Percentiles rank a stretch among this genome's conserved stretches.
These are phyloP conservation scores for Eriosoma lanigerum DNA, from an alignment of 1,140 invertebrate genomes.

Conservation along the genomic window DNA sequence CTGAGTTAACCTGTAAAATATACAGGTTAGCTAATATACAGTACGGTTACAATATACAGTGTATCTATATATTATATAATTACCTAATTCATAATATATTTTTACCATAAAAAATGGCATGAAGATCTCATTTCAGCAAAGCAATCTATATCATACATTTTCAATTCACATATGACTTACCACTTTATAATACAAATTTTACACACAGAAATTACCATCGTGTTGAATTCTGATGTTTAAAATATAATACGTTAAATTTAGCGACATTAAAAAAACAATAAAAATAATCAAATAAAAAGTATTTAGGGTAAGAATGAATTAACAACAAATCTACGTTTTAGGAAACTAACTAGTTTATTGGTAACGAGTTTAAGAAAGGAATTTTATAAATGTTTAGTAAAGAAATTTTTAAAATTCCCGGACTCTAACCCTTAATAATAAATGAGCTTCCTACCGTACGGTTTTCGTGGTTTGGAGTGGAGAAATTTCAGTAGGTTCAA, in stretches of 20 bases:
- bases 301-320: neutral
- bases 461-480: neutral
- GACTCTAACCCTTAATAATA: neutral
- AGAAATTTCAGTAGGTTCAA: neutral
- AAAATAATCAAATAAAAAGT: too few relatives aligned
- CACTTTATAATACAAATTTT: conserved; percentile 16
- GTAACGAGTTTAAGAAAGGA: neutral
- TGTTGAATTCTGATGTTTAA: conserved; percentile 2
- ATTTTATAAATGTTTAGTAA: neutral
- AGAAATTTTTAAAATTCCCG: neutral
- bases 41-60: too few relatives aligned
- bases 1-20: too few relatives aligned
- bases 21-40: too few relatives aligned
- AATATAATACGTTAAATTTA: neutral
- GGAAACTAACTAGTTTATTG: neutral
- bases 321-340: conserved; percentile 17
- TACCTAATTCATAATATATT: too few relatives aligned
- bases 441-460: neutral
- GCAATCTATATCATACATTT: too few relatives aligned
- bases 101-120: too few relatives aligned
- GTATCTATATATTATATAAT: too few relatives aligned
- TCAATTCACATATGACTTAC: neutral
- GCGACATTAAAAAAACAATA: neutral
- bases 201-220: conserved; percentile 5
- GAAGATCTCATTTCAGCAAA: too few relatives aligned